Evolutionary conservation across 2,888 invertebrate species (phyloP).

Genomic region (Oscheius onirici): DNA sequence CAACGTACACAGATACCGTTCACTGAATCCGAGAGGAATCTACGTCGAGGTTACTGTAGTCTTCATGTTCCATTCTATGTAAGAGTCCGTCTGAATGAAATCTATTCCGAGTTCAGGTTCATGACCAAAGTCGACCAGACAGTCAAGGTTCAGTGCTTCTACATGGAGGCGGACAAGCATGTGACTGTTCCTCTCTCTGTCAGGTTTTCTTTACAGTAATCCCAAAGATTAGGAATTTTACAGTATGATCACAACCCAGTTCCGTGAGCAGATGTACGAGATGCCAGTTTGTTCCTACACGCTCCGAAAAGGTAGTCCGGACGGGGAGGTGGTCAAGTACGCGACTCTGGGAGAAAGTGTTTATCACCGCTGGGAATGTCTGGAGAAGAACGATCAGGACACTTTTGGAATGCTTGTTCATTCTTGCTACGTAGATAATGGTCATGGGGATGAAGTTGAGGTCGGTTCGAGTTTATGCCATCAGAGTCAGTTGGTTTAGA

Average conservation of each 20-base stretch:
- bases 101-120: slow-evolving; percentile 65
- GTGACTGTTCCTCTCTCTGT: slow-evolving; percentile 69
- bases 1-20: slow-evolving; percentile 70
- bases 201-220: slow-evolving; percentile 50
- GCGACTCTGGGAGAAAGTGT: slow-evolving; percentile 67
- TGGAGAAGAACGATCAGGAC: slow-evolving; percentile 62
- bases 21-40: slow-evolving; percentile 70
- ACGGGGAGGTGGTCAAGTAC: slow-evolving; percentile 68
- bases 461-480: no score
- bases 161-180: slow-evolving; percentile 71
- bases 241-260: slow-evolving; percentile 71
- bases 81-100: not conserved
- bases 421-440: slow-evolving; percentile 70
- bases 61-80: slow-evolving; percentile 69
- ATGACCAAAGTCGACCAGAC: slow-evolving; percentile 72
- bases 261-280: slow-evolving; percentile 68
- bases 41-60: slow-evolving; percentile 70
- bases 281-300: slow-evolving; percentile 71
- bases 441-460: slow-evolving; percentile 69
- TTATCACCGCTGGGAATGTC: slow-evolving; percentile 69
- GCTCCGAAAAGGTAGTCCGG: slow-evolving; percentile 63
- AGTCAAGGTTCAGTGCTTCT: slow-evolving; percentile 71
- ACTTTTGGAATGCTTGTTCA: slow-evolving; percentile 72
- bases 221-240: slow-evolving; percentile 10
- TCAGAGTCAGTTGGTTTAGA: not conserved